Evolutionary conservation across 2,113 vertebrate genomes (phyloP), one percentile per base, ranked within the genome.

Genomic region (Pristiophorus japonicus): DNA sequence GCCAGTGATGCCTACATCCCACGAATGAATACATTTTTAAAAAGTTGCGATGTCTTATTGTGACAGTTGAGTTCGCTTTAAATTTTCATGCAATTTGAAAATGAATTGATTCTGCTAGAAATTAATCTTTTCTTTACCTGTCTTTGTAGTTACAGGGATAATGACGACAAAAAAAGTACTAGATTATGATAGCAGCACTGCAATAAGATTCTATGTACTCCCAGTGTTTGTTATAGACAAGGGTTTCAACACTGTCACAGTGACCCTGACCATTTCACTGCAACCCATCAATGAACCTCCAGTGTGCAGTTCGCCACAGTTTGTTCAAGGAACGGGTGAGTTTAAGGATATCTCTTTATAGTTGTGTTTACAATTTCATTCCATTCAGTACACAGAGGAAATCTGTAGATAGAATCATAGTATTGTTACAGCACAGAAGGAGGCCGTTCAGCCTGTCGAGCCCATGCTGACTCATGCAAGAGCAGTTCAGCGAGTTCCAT

Each of bases 221-320:
- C 91, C 66, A 24, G 91, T 93, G 91, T 93, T 93, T 66, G 91
- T 34, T 18, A 93, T 38, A 66, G 91, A 93, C n/a, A 93, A 66
- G n/a, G 91, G n/a, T 55, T 66, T 66, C n/a, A 93, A 93, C 62
- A 93, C 91, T 65, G 91, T 27, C n/a, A 93, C 91, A 24, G 91
- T 93, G 62, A 93, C n/a, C 38, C 63, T 93, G 91, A 93, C 91
- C n/a, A 93, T 93, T 66, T 22, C 66, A 38, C 38, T 93, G 22
- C 91, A 65, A 22, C 91, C 91, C 1, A 63, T 66, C 20, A 93
- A 93, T 93, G 91, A 93, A 93, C 62, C 91, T 10, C 91, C 91
- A 93, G 91, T 93, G 91, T 93, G 91, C 62, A 93, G 18, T 4
- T 93, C 91, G 18, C 91, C 91, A 66, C n/a, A 66, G 38, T 65